Percentiles rank a stretch among this genome's conserved stretches.
phyloP scores from a whole-genome alignment of 2,113 vertebrate species.

The Oncorhynchus tshawytscha region DNA sequence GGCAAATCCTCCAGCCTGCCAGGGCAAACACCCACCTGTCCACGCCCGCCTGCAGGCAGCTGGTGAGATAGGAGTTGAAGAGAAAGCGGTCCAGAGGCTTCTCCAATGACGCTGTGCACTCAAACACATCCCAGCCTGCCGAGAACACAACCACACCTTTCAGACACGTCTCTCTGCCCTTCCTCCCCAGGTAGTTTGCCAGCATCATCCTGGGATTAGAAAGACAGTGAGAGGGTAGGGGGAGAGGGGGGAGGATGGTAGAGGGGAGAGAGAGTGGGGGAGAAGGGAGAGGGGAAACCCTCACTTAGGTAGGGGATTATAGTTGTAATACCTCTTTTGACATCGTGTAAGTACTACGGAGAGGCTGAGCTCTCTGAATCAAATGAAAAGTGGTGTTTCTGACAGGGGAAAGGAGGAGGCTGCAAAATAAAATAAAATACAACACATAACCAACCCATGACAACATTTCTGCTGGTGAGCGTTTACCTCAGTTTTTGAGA shows the following conservation, averaged over 20 bases:
- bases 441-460: too few species aligned
- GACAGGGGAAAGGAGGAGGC: too few species aligned
- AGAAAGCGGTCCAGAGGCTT: constrained; percentile 96
- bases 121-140: constrained; percentile 96
- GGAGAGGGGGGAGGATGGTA: background rate
- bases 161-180: constrained; percentile 86
- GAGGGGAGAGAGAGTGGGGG: too few species aligned
- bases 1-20: constrained; percentile 27
- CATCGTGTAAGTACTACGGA: too few species aligned
- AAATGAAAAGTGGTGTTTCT: too few species aligned
- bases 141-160: constrained; percentile 93
- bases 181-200: constrained; percentile 92
- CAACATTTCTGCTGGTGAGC: too few species aligned
- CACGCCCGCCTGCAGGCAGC: constrained; percentile 92
- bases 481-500: too few species aligned
- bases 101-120: constrained; percentile 90
- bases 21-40: constrained; percentile 81
- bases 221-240: background rate
- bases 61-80: constrained; percentile 99
- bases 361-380: too few species aligned
- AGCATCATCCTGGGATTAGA: constrained; percentile 89
- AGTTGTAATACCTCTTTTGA: too few species aligned
- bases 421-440: too few species aligned
- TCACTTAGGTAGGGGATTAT: too few species aligned
- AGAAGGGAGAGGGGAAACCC: constrained; percentile 10